Evolutionary conservation across 2,113 vertebrate species (phyloP).

Genomic region (Dunckerocampus dactyliophorus): DNA sequence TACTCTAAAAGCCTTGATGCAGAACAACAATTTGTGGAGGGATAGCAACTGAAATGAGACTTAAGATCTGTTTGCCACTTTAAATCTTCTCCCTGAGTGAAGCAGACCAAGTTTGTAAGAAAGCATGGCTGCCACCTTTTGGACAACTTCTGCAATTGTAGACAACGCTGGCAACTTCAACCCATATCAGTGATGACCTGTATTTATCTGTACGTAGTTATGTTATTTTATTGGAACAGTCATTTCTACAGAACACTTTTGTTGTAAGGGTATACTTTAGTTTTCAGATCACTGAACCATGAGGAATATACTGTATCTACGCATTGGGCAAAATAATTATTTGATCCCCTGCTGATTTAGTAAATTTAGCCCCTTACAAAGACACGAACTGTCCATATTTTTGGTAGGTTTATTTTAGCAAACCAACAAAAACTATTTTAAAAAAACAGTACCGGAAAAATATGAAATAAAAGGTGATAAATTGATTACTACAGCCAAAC

Average conservation of each 20-base stretch:
- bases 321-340: no score
- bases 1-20: slow-evolving; percentile 40
- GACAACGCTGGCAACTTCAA: background rate
- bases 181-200: background rate
- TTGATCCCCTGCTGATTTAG: background rate
- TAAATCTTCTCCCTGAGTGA: background rate
- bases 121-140: slow-evolving; percentile 52
- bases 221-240: background rate
- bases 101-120: slow-evolving; percentile 10
- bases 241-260: background rate
- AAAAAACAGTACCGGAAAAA: background rate
- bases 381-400: background rate
- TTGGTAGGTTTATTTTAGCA: background rate
- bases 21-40: slow-evolving; percentile 42
- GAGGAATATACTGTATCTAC: no score
- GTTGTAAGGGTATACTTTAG: background rate
- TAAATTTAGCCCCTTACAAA: background rate
- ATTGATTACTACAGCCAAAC: no score
- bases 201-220: background rate
- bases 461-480: no score
- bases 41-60: slow-evolving; percentile 35
- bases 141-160: slow-evolving; percentile 20
- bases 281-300: no score
- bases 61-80: slow-evolving; percentile 42
- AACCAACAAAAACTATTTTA: background rate